Conservation (phyloP, 2,888 invertebrate species). For the Chloroclystis v-ata region DNA sequence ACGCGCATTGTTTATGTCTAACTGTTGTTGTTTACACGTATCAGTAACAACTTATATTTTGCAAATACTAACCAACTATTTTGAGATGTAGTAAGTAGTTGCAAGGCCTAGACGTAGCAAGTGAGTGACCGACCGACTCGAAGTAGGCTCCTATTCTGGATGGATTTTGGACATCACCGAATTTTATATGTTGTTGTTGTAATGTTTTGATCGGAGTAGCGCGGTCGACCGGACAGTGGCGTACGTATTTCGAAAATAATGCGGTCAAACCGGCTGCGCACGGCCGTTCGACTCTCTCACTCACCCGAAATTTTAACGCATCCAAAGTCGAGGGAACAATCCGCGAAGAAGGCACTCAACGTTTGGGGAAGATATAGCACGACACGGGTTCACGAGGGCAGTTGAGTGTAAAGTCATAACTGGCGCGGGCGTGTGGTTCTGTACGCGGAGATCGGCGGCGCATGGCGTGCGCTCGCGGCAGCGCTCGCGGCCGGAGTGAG, state of each 20-base stretch:
- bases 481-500: slow-evolving; percentile 56
- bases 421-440: slow-evolving; percentile 60
- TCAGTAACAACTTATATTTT: neutral
- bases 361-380: slow-evolving; percentile 66
- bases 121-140: slow-evolving; percentile 30
- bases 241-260: slow-evolving; percentile 77
- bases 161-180: slow-evolving; percentile 44
- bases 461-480: slow-evolving; percentile 58
- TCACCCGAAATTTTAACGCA: slow-evolving; percentile 77
- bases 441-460: slow-evolving; percentile 44
- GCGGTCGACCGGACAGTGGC: slow-evolving; percentile 71
- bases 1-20: neutral
- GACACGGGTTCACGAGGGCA: slow-evolving; percentile 65
- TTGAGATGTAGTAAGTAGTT: slow-evolving; percentile 3
- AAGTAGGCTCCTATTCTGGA: slow-evolving; percentile 38
- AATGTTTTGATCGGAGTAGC: slow-evolving; percentile 74
- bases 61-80: neutral
- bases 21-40: neutral
- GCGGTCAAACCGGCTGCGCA: slow-evolving; percentile 76
- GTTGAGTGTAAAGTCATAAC: slow-evolving; percentile 67
- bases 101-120: slow-evolving; percentile 15
- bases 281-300: slow-evolving; percentile 69
- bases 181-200: slow-evolving; percentile 65
- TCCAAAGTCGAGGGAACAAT: slow-evolving; percentile 71
- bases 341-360: slow-evolving; percentile 58